These are phyloP conservation scores for Carposina sasakii DNA, from an alignment of 1,140 invertebrate species.

Conservation along the genomic window DNA sequence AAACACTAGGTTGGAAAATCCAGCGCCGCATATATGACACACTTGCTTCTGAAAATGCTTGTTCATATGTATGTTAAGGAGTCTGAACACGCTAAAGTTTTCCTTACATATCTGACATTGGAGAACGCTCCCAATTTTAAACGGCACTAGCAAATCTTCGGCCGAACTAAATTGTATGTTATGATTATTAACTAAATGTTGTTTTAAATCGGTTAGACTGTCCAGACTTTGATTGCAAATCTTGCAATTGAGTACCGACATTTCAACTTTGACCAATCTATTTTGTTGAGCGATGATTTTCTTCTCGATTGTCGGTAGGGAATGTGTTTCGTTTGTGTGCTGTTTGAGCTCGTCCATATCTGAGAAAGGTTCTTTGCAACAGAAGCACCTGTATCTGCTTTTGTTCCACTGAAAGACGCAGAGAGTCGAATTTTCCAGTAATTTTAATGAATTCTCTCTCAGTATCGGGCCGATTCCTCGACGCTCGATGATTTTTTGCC, in stretches of 20 bases:
- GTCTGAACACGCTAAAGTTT: conserved; percentile 36
- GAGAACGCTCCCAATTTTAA: conserved; percentile 37
- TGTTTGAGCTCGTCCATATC: conserved; percentile 36
- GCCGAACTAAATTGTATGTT: conserved; percentile 26
- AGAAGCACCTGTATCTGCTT: conserved; percentile 50
- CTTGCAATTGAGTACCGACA: conserved; percentile 40
- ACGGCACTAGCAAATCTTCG: conserved; percentile 46
- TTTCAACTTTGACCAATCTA: conserved; percentile 50
- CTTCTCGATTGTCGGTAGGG: conserved; percentile 39
- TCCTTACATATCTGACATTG: conserved; percentile 52
- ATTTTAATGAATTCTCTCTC: conserved; percentile 17
- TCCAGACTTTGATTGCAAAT: conserved; percentile 29
- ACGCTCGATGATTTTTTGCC: conserved; percentile 18
- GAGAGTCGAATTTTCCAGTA: conserved; percentile 25
- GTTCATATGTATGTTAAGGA: conserved; percentile 57
- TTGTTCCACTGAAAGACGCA: conserved; percentile 59
- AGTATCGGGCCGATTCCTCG: conserved; percentile 40
- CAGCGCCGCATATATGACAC: conserved; percentile 51
- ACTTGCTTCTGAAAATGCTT: conserved; percentile 56
- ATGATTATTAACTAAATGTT: conserved; percentile 38
- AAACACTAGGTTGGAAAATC: conserved; percentile 48
- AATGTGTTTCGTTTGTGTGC: conserved; percentile 35
- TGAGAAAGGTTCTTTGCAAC: conserved; percentile 48
- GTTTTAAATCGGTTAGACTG: conserved; percentile 25
- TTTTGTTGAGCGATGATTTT: conserved; percentile 53